Evolutionary conservation across 1,140 invertebrate genomes (phyloP).

Genomic region (Drosophila ercepeae): DNA sequence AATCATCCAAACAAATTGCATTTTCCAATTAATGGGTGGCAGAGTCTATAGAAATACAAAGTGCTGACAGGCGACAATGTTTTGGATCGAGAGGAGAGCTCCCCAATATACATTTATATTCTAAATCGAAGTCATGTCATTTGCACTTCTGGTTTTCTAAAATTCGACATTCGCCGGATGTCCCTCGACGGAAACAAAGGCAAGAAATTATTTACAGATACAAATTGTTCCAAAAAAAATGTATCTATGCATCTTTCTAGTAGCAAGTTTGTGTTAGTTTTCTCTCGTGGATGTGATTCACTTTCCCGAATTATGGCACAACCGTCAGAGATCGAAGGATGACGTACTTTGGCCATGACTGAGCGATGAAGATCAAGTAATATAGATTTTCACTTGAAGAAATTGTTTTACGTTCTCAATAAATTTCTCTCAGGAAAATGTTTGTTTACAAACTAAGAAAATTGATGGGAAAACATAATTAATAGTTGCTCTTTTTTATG

Average conservation of each 20-base stretch:
- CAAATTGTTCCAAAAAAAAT: not conserved
- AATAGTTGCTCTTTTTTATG: not conserved
- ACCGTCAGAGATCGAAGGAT: conserved; percentile 29
- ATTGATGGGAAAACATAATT: not conserved
- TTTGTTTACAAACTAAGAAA: not conserved
- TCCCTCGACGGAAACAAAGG: conserved; percentile 31
- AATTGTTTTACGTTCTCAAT: conserved; percentile 3
- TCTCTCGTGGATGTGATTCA: conserved; percentile 51
- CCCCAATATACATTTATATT: conserved; percentile 45
- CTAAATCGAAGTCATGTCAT: conserved; percentile 57
- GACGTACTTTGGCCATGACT: conserved; percentile 62
- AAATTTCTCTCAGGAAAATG: not conserved
- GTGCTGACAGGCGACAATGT: conserved; percentile 68
- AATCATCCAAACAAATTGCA: conserved; percentile 51
- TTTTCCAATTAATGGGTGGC: conserved; percentile 56
- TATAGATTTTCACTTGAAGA: conserved; percentile 28
- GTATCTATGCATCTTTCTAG: conserved; percentile 13
- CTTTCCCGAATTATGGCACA: conserved; percentile 36
- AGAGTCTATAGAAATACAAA: conserved; percentile 48
- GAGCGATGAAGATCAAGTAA: conserved; percentile 19
- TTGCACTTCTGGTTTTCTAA: conserved; percentile 29
- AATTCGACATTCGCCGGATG: conserved; percentile 41
- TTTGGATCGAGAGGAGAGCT: conserved; percentile 10
- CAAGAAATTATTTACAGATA: conserved; percentile 10
- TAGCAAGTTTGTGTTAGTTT: conserved; percentile 11